Evolutionary conservation across 1,140 invertebrate genomes (phyloP), one percentile per base, ranked within the genome.

Genomic region (Drosophila albomicans): DNA sequence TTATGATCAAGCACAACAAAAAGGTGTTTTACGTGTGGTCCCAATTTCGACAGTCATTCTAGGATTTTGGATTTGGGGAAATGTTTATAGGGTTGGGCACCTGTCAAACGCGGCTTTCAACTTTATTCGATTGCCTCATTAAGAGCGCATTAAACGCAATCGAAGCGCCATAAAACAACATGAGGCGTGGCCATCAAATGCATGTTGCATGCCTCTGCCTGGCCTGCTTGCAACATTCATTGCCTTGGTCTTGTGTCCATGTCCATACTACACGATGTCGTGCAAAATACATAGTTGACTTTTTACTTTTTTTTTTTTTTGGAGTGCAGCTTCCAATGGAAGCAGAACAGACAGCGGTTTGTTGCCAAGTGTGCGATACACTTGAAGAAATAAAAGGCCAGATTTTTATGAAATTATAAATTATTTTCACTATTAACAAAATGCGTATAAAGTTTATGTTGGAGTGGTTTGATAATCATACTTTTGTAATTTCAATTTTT

Each of bases 1-100:
- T 72, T 58, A 16, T 35, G 32, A 72, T 72, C 52, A 8, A 13
- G 41, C 2, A 5, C 11, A 54, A 52, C 32, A 20, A 46, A 45
- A 69, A 51, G n/a, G 25, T 25, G 28, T 51, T 62, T 25, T 20
- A 56, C 74, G 74, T 76, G 74, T 76, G 74, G 74, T 76, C 74
- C 62, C 62, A 49, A 59, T 61, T 71, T 25, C 10, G 16, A 38
- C 10, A 38, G 16, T n/a, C 54, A 28, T 38, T 13, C 58, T 16
- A 59, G 43, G 62, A 25, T 28, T 43, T 25, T 25, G 20, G 3
- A 25, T 25, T 25, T 25, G 4, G 20, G 30, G 5, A 25, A 7
- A 41, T 30, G 15, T 59, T n/a, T 35, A 43, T 25, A 52, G 25
- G 52, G 20, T 20, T 8, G 38, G 56, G 46, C 49, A 68, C 56